phyloP scores from a whole-genome alignment of 1,140 invertebrate species.

The Rhyzopertha dominica region DNA sequence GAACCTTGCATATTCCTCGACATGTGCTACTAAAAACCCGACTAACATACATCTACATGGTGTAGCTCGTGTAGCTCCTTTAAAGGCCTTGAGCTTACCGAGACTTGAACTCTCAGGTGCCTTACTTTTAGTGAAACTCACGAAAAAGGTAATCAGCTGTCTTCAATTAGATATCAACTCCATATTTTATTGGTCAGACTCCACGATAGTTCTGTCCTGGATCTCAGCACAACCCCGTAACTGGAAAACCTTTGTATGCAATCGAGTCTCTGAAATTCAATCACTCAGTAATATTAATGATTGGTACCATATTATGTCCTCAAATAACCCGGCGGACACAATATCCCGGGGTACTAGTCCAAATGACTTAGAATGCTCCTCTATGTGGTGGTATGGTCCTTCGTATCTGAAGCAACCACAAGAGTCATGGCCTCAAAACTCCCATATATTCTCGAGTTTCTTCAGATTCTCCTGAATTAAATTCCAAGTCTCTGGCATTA shows the following conservation, averaged over 20 bases:
- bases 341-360: neutral
- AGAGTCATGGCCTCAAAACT: neutral
- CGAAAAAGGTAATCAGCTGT: slow-evolving; percentile 6
- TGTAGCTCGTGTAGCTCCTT: no score
- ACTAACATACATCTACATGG: no score
- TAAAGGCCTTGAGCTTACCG: no score
- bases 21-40: no score
- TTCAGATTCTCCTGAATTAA: neutral
- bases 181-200: slow-evolving; percentile 32
- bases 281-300: no score
- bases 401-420: neutral
- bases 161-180: neutral
- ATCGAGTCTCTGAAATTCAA: slow-evolving; percentile 38
- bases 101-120: no score
- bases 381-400: slow-evolving; percentile 3
- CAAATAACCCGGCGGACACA: no score
- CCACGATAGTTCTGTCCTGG: slow-evolving; percentile 40
- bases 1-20: no score
- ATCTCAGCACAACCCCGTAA: slow-evolving; percentile 21
- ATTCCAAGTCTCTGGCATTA: no score
- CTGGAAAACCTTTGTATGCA: slow-evolving; percentile 41
- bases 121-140: slow-evolving; percentile 22
- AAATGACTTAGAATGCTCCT: neutral
- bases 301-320: no score
- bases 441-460: neutral